These are phyloP conservation scores for Tretioscincus oriximinensis DNA, from an alignment of 2,113 vertebrate species.

Conservation along the genomic window DNA sequence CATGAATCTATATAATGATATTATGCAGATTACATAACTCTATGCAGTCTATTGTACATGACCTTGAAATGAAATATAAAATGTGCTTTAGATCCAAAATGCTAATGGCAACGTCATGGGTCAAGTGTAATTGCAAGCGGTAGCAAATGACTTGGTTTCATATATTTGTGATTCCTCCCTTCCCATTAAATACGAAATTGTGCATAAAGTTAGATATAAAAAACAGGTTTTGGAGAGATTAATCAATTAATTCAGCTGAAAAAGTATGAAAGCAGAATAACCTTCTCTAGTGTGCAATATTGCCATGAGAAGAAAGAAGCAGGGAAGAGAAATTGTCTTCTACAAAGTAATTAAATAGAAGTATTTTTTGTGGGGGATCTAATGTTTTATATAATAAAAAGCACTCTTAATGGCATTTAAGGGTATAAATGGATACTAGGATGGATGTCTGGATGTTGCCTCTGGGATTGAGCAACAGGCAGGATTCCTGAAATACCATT, in stretches of 20 bases:
- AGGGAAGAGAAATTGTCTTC: not conserved
- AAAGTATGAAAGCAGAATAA: slow-evolving; percentile 15
- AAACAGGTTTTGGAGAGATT: slow-evolving; percentile 13
- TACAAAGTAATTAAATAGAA: slow-evolving; percentile 46
- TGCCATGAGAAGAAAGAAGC: slow-evolving; percentile 3
- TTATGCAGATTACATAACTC: slow-evolving; percentile 22
- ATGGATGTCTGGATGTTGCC: too few species aligned
- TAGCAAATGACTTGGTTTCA: slow-evolving; percentile 33
- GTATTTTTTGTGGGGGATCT: slow-evolving; percentile 30
- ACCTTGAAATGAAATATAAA: slow-evolving; percentile 21
- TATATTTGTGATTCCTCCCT: slow-evolving; percentile 10
- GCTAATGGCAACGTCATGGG: slow-evolving; percentile 2
- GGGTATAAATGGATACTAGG: too few species aligned
- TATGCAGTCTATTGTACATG: not conserved
- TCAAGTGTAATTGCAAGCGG: slow-evolving; percentile 36
- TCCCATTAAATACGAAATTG: slow-evolving; percentile 27
- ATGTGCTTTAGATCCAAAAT: slow-evolving; percentile 23
- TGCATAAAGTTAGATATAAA: slow-evolving; percentile 17
- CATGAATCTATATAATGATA: not conserved
- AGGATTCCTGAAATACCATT: too few species aligned
- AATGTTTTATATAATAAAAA: slow-evolving; percentile 32
- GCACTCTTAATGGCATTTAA: slow-evolving; percentile 40
- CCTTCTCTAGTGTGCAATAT: slow-evolving; percentile 6
- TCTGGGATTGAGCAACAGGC: too few species aligned
- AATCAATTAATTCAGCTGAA: slow-evolving; percentile 31